Conservation (phyloP, 2,888 invertebrate genomes). For the Dryomyza anilis region DNA sequence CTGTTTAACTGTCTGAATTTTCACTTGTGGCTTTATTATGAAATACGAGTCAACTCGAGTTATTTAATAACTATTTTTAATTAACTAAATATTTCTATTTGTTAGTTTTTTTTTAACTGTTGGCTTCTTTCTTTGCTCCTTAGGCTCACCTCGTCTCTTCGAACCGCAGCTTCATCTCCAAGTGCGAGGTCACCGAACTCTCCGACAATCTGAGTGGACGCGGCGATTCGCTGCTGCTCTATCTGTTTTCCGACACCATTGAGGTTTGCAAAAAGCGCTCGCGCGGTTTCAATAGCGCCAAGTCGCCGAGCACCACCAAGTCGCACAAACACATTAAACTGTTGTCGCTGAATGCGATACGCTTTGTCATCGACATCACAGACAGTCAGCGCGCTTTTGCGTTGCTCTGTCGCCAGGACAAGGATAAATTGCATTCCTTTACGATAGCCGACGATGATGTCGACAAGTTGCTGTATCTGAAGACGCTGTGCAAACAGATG, state of each 20-base stretch:
- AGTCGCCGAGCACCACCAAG: conserved; percentile 77
- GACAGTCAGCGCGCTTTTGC: conserved; percentile 92
- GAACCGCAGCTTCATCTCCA: conserved; percentile 85
- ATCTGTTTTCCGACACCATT: conserved; percentile 92
- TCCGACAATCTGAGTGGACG: conserved; percentile 83
- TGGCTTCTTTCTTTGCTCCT: too few relatives aligned
- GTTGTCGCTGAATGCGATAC: conserved; percentile 86
- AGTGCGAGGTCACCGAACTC: conserved; percentile 87
- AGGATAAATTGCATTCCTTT: conserved; percentile 88
- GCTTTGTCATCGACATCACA: conserved; percentile 87
- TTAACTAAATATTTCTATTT: too few relatives aligned
- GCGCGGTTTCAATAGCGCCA: conserved; percentile 73
- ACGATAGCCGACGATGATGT: conserved; percentile 82
- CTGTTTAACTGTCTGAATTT: too few relatives aligned
- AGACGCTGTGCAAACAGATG: conserved; percentile 85
- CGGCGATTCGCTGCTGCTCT: conserved; percentile 85
- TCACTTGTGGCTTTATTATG: too few relatives aligned
- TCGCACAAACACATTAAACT: conserved; percentile 90
- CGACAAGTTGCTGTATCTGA: conserved; percentile 81
- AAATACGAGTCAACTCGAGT: too few relatives aligned
- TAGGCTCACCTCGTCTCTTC: conserved; percentile 91
- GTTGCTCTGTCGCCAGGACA: conserved; percentile 84
- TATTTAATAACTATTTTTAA: too few relatives aligned
- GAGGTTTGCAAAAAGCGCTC: conserved; percentile 89
- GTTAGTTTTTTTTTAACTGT: too few relatives aligned